Base-by-base conservation (phyloP, 2,797 vertebrate genomes). In the Glyptemys insculpta region DNA sequence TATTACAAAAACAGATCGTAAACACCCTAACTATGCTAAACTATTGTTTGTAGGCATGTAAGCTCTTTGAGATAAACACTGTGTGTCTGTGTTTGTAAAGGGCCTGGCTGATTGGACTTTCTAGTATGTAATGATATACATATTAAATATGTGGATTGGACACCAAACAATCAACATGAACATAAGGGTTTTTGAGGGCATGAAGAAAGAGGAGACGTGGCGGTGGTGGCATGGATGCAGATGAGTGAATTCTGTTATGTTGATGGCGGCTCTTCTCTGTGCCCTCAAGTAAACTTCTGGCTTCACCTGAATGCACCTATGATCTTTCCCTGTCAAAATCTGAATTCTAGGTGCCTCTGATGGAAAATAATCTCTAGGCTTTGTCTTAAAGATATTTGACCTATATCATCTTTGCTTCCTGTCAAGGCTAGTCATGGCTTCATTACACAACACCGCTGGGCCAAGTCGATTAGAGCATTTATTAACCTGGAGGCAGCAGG, bases 401-500 rank as follows among this genome's bases (percentile, higher is more conserved):
- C 27, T 91, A 0, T 80, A 3, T 87, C 91, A 91, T 91, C 31
- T 95, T 76, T 94, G 85, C 92, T 97, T 95, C 91, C 87, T 54
- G 47, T 96, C 90, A 97, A 99, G 99, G 99, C 99, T 85, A 99
- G 99, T 98, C 99, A 99, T 14, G 99, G 99, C 86, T 99, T 99
- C 97, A 99, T 99, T 98, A 99, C 99, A 41, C 99, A 99, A 97
- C 99, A 99, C 96, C 98, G 98, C 8, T 99, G 99, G 99, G 99
- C 99, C 94, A 98, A 99, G 96, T 98, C 98, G 95, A 98, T 99
- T 96, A 99, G 99, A 94, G 99, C 99, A 91, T 99, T 99, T 97
- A 99, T 99, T 97, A 99, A 99, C 98, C 97, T 99, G 98, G 99
- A 99, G 98, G 99, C 99, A 93, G 99, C 99, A 78, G 99, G 99